phyloP scores from a whole-genome alignment of 2,113 vertebrate species.

The Cisticola juncidis region DNA sequence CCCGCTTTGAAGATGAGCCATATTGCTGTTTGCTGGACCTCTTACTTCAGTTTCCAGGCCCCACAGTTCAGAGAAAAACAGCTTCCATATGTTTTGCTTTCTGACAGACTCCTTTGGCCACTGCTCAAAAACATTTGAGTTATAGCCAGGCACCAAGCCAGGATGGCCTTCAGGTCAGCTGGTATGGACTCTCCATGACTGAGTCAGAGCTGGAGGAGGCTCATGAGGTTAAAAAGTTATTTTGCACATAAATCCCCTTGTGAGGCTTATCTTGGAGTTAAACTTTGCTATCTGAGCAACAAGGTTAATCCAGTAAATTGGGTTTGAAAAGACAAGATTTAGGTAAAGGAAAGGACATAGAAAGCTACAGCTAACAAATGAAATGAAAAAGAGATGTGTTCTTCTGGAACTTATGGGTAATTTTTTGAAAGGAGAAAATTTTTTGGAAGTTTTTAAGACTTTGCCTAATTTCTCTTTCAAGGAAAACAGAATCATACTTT shows the following conservation, averaged over 20 bases:
- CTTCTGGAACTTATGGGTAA: neutral
- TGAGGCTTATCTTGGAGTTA: neutral
- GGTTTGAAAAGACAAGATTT: neutral
- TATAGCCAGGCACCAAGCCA: conserved; percentile 25
- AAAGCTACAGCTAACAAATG: neutral
- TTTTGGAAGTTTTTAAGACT: neutral
- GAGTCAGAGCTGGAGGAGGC: neutral
- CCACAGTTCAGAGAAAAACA: neutral
- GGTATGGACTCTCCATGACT: neutral
- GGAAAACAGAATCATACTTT: neutral
- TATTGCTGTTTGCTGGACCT: neutral
- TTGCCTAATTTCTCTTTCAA: neutral
- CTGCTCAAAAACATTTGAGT: neutral
- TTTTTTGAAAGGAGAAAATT: neutral
- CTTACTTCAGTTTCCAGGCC: neutral
- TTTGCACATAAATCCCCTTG: neutral
- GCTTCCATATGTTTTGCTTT: conserved; percentile 18
- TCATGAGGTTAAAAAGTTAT: neutral
- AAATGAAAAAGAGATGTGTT: neutral
- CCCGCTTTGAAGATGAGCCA: neutral
- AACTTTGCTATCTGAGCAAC: neutral
- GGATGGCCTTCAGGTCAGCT: neutral
- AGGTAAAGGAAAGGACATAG: neutral
- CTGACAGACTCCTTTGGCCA: conserved; percentile 7
- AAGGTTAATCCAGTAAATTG: conserved; percentile 27